Evolutionary conservation across 2,113 vertebrate species (phyloP), one percentile per base, ranked within the genome.

Genomic region (Pantherophis guttatus): DNA sequence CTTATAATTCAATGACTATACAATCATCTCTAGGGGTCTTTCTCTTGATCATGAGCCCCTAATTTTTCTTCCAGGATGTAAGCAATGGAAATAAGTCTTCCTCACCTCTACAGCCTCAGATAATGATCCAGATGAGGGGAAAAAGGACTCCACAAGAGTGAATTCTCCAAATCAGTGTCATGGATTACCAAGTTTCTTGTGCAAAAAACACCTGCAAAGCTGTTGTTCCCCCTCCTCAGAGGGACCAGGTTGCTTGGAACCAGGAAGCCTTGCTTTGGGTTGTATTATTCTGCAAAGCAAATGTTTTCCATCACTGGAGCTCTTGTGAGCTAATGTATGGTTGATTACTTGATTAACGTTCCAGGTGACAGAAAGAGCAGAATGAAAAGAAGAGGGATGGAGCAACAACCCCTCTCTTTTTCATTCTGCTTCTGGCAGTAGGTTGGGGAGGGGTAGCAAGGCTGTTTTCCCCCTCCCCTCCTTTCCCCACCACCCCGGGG

Each of bases 261-360:
- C 0, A 75, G 91, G 91, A 94, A 89, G 88, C 53, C 55, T 75
- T 65, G 3, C 1, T 0, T 91, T 52, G 75, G 5, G 87, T 12
- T 62, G 53, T 39, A 62, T 24, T 93, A 93, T 87, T 53, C 89
- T 94, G 92, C 0, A 2, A 91, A 94, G 65, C 4, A 91, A 62
- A 87, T 88, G 91, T 93, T 94, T 95, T 48, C 23, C 94, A 8
- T 94, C 95, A 94, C 95, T 93, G 92, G 33, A 93, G 85, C 93
- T 1, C 90, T 94, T 95, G 94, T 70, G 96, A 93, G 95, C 95
- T 96, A 97, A 97, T 97, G 97, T 97, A 95, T 90, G 95, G 96
- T n/a, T 95, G 96, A 94, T 95, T 94, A 96, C 93, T 93, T 96
- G 96, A 97, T 96, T 93, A 97, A 95, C 92, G 94, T 96, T 94